Conservation (phyloP, 1,140 invertebrate species). For the Tetramorium parvispinum region DNA sequence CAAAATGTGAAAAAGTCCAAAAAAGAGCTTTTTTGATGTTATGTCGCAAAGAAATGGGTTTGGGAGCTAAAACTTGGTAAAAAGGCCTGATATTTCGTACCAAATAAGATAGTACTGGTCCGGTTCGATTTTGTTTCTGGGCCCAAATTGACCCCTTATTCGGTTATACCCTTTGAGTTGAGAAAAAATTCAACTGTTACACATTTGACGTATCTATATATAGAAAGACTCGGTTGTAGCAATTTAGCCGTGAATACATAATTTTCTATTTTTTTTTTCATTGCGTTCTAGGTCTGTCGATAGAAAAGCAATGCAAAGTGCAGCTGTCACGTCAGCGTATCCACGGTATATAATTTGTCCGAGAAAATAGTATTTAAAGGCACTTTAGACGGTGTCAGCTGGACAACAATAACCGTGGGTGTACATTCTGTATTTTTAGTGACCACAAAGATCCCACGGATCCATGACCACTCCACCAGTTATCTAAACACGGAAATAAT, state of each 20-base stretch:
- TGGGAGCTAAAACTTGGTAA: too few species aligned
- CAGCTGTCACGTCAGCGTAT: slow-evolving; percentile 9
- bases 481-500: slow-evolving; percentile 86
- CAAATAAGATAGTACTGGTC: too few species aligned
- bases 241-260: not conserved
- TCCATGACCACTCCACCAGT: slow-evolving; percentile 69
- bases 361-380: slow-evolving; percentile 41
- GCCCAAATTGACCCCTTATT: too few species aligned
- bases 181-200: not conserved
- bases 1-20: too few species aligned
- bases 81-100: too few species aligned
- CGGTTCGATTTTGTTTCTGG: too few species aligned
- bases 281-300: not conserved
- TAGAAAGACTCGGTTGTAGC: not conserved
- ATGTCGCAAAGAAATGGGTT: too few species aligned
- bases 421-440: slow-evolving; percentile 63
- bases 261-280: not conserved
- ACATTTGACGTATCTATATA: not conserved
- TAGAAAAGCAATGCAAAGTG: slow-evolving; percentile 6
- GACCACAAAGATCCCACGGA: slow-evolving; percentile 66
- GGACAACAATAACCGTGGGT: slow-evolving; percentile 63
- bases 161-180: too few species aligned
- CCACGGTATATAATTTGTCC: slow-evolving; percentile 38
- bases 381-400: slow-evolving; percentile 41
- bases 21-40: too few species aligned